Base-by-base conservation (phyloP, 2,888 invertebrate genomes). In the Andricus quercusramuli region DNA sequence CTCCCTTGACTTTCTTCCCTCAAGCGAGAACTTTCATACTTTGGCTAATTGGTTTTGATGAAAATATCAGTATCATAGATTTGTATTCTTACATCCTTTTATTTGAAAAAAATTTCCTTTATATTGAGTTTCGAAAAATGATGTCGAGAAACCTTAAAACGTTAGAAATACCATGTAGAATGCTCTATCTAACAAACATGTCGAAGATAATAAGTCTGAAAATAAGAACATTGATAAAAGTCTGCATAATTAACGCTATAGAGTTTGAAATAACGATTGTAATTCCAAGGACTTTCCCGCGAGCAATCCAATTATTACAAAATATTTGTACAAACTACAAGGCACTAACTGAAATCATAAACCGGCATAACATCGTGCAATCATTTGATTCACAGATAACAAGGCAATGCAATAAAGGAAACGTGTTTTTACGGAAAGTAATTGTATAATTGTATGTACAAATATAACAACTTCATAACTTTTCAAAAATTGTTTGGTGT, bases 251-350 rank as follows among this genome's bases (percentile, higher is more conserved):
- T 74, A 51, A 37, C 56, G 56, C 74, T 68, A 47, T 9, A 47
- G 29, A 74, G 32, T 74, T 37, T 74, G n/a, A 37, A 74, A 74
- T 56, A 74, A 74, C n/a, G n/a, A 56, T 56, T 32, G 56, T 74
- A 74, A 59, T 59, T 74, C 74, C 56, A 59, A 74, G 74, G 74
- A 74, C 56, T 74, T 74, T 74, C 56, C 74, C 56, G 74, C 56
- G 56, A 74, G 74, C 74, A 74, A 37, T 74, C 51, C 56, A 74
- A 74, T 74, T 74, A 74, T 74, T 59, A 74, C 74, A 74, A 74
- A 74, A 74, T 56, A 59, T 74, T 74, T 74, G 32, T 74, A 59
- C 56, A 74, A 56, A 56, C 56, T 74, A 70, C 29, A 70, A 70
- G 20, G n/a, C 6, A 74, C 56, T 51, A 13, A 74, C 74, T 74